Base-by-base conservation (phyloP, 1,140 invertebrate species). In the Papilio aristodemus region DNA sequence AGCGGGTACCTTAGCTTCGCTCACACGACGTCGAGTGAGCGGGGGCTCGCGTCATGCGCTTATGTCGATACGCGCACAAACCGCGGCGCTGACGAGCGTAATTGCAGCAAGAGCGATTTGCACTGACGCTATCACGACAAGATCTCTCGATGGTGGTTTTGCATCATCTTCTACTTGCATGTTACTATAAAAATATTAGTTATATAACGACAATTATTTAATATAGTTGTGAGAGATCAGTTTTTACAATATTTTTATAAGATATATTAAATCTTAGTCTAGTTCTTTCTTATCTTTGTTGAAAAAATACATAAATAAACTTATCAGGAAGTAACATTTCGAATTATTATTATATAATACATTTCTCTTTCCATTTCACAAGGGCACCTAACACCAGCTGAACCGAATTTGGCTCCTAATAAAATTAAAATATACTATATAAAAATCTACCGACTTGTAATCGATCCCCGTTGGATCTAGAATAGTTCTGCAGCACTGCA, bases 51-150 rank as follows among this genome's bases (percentile, higher is more conserved):
- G 57, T 59, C 57, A 59, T 27, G 57, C 25, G 1, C 10, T 10
- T 6, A 32, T 6, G 27, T 32, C 27, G 27, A 32, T 32, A 25
- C 63, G 63, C n/a, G 39, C 63, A 43, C 63, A 66, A 11, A 66
- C 81, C 0, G 77, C 79, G 19, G 73, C 85, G 2, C 64, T 91
- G 9, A 89, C 87, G 85, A 91, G 76, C 4, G 89, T 90, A 0
- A 86, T 78, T 13, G 70, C 72, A 1, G 87, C 85, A 0, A 91
- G 72, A 9, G 78, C 77, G 67, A 89, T 90, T 77, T 91, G 89
- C 6, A 91, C 83, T 54, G 80, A 82, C 6, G 87, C 89, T 50
- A 91, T 90, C 8, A 91, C 85, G 0, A 89, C 75, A 27, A 91
- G 64, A 64, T 91, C 89, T n/a, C 89, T 83, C 6, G 85, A 84